Evolutionary conservation across 2,888 invertebrate species (phyloP), one percentile per base, ranked within the genome.

Genomic region (Halictus quadricinctus): DNA sequence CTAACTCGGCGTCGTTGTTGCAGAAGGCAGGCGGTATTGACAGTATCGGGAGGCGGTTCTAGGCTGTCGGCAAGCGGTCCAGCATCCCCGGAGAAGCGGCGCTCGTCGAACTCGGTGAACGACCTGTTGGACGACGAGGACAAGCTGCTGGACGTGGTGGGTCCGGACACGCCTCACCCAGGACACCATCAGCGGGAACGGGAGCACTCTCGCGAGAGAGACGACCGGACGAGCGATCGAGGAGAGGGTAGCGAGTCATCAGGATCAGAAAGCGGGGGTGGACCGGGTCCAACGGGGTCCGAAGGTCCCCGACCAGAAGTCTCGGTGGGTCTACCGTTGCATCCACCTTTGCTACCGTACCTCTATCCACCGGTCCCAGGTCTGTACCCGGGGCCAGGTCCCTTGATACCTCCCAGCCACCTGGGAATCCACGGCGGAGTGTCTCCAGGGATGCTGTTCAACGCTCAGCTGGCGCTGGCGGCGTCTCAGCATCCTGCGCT

Each of bases 281-380:
- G 90, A 96, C 94, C 95, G 95, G 94, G 90, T 96, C 94, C 91
- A 96, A 93, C 88, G 92, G 95, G 83, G 95, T 96, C 89, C 90
- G 95, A 91, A 95, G 96, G 92, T 89, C 98, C 98, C 0, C 97
- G 98, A 88, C 98, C 98, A 36, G 99, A 99, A 95, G 98, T 98
- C 87, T 98, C 98, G 54, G 97, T 99, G 66, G 99, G 98, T 76
- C 98, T 98, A 66, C 98, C 98, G 72, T 97, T 98, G 73, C 98
- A 98, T 93, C 98, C 98, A 72, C 98, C 98, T 76, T 96, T 98
- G 93, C 95, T 99, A 93, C 98, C 99, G 90, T 99, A 99, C 95
- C 96, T 99, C 79, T 99, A 98, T 95, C 98, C 98, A 58, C 97
- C 97, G 76, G 94, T 94, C 8, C 96, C 95, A 43, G 98, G 98